Conservation (phyloP, 2,888 invertebrate genomes). For the Deroplatys truncata region DNA sequence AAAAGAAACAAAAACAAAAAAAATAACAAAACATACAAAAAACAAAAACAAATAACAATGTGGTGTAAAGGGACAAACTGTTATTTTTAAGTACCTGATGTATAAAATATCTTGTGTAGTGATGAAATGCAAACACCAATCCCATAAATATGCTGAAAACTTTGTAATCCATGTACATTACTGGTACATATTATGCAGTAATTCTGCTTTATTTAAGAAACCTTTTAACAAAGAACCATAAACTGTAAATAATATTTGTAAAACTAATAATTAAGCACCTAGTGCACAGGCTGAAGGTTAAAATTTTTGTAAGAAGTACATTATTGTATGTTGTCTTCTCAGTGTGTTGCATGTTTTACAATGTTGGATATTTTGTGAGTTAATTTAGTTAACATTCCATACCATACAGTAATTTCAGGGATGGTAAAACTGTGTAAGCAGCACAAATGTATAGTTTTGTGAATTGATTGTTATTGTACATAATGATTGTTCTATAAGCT, state of each 20-base stretch:
- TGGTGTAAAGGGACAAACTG: neutral
- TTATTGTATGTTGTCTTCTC: constrained; percentile 15
- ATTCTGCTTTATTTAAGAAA: constrained; percentile 18
- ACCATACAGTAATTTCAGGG: constrained; percentile 7
- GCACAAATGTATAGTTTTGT: constrained; percentile 19
- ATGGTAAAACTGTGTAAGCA: neutral
- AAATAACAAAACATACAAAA: constrained; percentile 16
- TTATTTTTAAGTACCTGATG: constrained; percentile 28
- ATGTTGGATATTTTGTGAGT: constrained; percentile 11
- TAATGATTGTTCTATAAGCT: constrained; percentile 21
- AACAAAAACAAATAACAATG: neutral
- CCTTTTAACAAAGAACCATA: neutral
- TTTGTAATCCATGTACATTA: neutral
- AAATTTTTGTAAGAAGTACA: neutral
- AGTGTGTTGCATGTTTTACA: constrained; percentile 13
- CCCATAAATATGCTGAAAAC: neutral
- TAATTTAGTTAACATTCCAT: constrained; percentile 19
- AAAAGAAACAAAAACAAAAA: neutral
- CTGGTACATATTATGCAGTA: neutral
- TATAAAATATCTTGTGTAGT: constrained; percentile 19
- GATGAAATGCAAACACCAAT: constrained; percentile 15
- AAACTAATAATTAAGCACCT: neutral
- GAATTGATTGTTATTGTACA: constrained; percentile 14
- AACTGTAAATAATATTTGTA: constrained; percentile 17
- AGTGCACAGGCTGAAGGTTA: constrained; percentile 4